Base-by-base conservation (phyloP, 2,113 vertebrate genomes). In the Micronycteris hirsuta region DNA sequence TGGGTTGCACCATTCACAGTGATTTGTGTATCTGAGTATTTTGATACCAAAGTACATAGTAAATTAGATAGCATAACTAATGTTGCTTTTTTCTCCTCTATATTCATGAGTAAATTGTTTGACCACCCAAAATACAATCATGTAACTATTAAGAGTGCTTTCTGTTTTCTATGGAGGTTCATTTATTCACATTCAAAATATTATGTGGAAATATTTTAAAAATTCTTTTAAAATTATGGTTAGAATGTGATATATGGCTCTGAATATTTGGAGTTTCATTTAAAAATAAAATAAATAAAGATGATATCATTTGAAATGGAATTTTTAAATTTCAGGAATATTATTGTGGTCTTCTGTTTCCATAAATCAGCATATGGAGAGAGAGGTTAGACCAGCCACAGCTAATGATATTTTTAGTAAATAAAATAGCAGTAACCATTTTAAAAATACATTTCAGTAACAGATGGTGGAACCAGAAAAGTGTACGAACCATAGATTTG, bases 131-230 rank as follows among this genome's bases (percentile, higher is more conserved):
- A 78, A 33, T 87, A 24, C 1, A 88, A 0, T 74, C 73, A 47
- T 81, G 3, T 80, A 41, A 41, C 28, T 56, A 20, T 63, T 77
- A 61, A 63, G 31, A 56, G 17, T 10, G 49, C 58, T 45, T 84
- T 94, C 19, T 15, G 61, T 31, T 90, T 90, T 63, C 49, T 52
- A 76, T 70, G 43, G 47, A 13, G n/a, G 15, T 10, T 86, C 19
- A 41, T 85, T 87, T 93, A 78, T 49, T 96, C 45, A 61, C 43
- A 47, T 68, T 94, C 63, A 81, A 81, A 93, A 85, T 93, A 43
- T 78, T 76, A 58, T 68, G 6, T 84, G 49, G 31, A 89, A 91
- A 71, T 85, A 61, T 74, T 87, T 78, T 26, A 28, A 73, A 52
- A 86, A 43, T 45, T 38, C 7, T 70, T 63, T n/a, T 15, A 87